Evolutionary conservation across 1,140 invertebrate genomes (phyloP).

Genomic region (Apis cerana): DNA sequence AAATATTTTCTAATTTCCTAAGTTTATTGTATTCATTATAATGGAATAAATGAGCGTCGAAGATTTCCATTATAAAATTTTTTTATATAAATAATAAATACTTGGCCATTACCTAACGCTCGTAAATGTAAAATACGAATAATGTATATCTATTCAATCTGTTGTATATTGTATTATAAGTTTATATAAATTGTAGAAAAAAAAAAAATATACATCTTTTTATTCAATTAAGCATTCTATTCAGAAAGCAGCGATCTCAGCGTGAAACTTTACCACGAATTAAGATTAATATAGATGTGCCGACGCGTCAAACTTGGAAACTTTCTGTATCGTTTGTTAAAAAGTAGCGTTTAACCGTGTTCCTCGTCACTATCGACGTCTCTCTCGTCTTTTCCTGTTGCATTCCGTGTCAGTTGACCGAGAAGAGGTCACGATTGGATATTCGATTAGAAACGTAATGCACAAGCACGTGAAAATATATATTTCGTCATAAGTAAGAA

Average conservation of each 20-base stretch:
- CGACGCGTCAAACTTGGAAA: neutral
- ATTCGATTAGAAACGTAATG: slow-evolving; percentile 62
- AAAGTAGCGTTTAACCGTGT: slow-evolving; percentile 54
- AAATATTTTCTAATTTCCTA: too few relatives aligned
- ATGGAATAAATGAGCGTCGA: neutral
- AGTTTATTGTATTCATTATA: too few relatives aligned
- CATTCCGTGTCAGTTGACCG: slow-evolving; percentile 55
- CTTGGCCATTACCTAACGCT: neutral
- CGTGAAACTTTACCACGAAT: neutral
- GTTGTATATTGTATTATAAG: neutral
- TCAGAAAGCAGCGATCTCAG: neutral
- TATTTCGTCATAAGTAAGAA: too few relatives aligned
- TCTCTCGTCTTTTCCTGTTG: slow-evolving; percentile 37
- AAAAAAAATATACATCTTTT: neutral
- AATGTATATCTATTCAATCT: neutral
- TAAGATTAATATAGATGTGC: neutral
- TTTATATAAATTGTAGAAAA: neutral
- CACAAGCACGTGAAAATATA: neutral
- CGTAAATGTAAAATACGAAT: neutral
- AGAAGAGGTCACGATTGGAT: slow-evolving; percentile 59
- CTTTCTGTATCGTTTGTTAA: slow-evolving; percentile 9
- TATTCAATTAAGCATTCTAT: neutral
- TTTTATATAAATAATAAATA: neutral
- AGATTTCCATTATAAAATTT: too few relatives aligned
- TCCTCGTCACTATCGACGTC: slow-evolving; percentile 29